phyloP scores from a whole-genome alignment of 2,888 invertebrate genomes.

The Amiota minor region DNA sequence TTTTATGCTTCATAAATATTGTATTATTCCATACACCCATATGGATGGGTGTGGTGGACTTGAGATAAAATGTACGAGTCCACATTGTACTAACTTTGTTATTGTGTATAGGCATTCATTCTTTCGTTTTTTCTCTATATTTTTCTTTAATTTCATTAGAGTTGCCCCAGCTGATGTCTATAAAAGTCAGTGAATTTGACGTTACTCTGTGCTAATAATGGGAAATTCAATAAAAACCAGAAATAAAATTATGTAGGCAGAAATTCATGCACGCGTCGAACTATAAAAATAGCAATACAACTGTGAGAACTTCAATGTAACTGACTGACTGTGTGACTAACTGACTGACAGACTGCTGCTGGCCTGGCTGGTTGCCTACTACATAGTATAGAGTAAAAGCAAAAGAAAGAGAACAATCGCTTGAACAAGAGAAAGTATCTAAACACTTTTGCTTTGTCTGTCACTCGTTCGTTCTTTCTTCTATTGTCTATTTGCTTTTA shows the following conservation, averaged over 20 bases:
- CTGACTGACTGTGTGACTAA: too few species aligned
- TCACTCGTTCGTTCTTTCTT: neutral
- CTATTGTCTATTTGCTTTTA: neutral
- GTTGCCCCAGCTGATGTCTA: constrained; percentile 19
- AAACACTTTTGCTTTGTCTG: constrained; percentile 25
- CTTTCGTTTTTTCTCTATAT: too few species aligned
- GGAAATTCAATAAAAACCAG: constrained; percentile 20
- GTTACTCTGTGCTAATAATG: constrained; percentile 5
- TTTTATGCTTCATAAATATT: constrained; percentile 65
- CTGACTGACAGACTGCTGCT: neutral
- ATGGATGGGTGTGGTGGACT: neutral
- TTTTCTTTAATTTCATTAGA: neutral
- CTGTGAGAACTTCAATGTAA: neutral
- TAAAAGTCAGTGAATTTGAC: constrained; percentile 1
- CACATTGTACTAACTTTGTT: constrained; percentile 2
- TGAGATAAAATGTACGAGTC: neutral
- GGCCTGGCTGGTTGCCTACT: neutral
- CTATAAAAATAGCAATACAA: constrained; percentile 17
- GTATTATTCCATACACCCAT: constrained; percentile 28
- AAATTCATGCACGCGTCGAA: neutral
- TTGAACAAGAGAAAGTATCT: constrained; percentile 21
- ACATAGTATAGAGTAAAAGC: neutral
- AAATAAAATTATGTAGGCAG: neutral
- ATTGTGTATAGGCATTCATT: neutral
- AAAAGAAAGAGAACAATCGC: constrained; percentile 1